Evolutionary conservation across 2,888 invertebrate species (phyloP), one percentile per base, ranked within the genome.

Genomic region (Habroteleia sp.): DNA sequence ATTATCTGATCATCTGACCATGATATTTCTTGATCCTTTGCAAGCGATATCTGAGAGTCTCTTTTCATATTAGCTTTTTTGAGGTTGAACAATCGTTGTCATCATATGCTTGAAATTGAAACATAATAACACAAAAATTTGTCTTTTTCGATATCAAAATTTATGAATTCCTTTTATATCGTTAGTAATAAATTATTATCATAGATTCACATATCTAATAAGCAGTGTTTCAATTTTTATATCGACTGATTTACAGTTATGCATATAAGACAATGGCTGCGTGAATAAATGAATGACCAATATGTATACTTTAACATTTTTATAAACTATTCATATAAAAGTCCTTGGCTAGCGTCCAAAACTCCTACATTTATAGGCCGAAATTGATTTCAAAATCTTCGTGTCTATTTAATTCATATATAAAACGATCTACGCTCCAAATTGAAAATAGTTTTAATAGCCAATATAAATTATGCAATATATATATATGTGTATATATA

Each of bases 1-100:
- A 75, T 77, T 77, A 73, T 72, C 62, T 68, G 74, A 77, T 75
- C 73, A 77, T 77, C 68, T 77, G 69, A 66, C 72, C 75, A 73
- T 74, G 77, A 74, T 77, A 74, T 73, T 63, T 74, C 58, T 69
- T 35, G 63, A 72, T 75, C 56, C 56, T 77, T 58, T 66, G 54
- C 29, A 46, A 77, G 52, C 48, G 48, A 63, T 63, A 72, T 41
- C 44, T 39, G 54, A 42, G 62, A 33, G 50, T 65, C 66, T 69
- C 68, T 52, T 69, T 65, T 48, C 56, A 23, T 17, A 42, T 35
- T 48, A 66, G 11, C 27, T 20, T 68, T 62, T 37, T 41, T 44
- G 11, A 14, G 25, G 16, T 4, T 1, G 37, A 46, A 48, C 46
- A 63, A 48, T 42, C 44, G 29, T 10, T 14, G 20, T 17, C 27